Conservation (phyloP, 1,140 invertebrate species). For the Dendrolimus kikuchii region DNA sequence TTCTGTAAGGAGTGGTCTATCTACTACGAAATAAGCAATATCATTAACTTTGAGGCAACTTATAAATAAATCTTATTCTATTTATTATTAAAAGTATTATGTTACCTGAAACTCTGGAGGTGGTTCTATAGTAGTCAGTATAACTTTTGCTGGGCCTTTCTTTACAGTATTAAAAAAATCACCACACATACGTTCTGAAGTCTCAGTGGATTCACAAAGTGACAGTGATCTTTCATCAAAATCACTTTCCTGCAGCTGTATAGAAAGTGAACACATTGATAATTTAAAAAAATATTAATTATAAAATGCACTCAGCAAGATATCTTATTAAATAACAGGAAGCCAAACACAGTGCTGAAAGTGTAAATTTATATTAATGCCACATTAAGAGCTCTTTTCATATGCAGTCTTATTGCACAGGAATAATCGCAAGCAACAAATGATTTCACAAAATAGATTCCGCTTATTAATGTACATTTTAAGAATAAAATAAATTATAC, state of each 20-base stretch:
- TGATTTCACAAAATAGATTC: no score
- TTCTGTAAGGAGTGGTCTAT: no score
- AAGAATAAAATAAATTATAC: no score
- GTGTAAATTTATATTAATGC: no score
- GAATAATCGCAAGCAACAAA: no score
- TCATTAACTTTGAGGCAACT: no score
- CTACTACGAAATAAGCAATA: no score
- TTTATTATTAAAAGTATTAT: background rate
- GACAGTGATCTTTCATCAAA: slow-evolving; percentile 69
- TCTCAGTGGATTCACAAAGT: slow-evolving; percentile 61
- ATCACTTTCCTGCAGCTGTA: slow-evolving; percentile 69
- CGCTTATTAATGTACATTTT: no score
- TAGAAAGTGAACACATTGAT: slow-evolving; percentile 5
- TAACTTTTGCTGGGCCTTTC: slow-evolving; percentile 76
- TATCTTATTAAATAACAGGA: no score
- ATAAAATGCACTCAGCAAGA: background rate
- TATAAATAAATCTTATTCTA: slow-evolving; percentile 2
- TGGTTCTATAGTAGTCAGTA: slow-evolving; percentile 80
- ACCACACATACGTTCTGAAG: slow-evolving; percentile 76
- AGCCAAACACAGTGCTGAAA: no score
- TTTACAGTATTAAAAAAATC: slow-evolving; percentile 88
- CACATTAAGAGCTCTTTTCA: no score
- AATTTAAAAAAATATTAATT: slow-evolving; percentile 14
- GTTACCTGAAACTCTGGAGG: slow-evolving; percentile 84
- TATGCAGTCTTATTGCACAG: no score